Percentiles rank a stretch among this genome's conserved stretches.
phyloP scores from a whole-genome alignment of 2,888 invertebrate species.

The Caenorhabditis sp. region DNA sequence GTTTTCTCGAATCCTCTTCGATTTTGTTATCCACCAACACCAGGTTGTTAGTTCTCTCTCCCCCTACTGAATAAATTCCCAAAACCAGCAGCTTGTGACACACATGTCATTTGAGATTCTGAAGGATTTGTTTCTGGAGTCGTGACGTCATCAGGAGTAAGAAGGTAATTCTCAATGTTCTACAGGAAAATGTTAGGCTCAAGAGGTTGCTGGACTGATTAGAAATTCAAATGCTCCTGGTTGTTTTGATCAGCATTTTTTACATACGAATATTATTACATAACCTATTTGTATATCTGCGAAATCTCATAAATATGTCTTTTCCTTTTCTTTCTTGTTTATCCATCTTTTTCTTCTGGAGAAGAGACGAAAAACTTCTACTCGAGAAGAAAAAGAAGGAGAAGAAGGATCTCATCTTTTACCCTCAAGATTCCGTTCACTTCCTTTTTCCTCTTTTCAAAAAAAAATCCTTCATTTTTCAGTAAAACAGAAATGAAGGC shows the following conservation, averaged over 20 bases:
- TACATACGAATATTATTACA: conserved; percentile 21
- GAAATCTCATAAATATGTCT: conserved; percentile 49
- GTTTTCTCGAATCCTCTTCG: background rate
- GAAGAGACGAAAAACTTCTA: conserved; percentile 33
- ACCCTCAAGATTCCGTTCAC: conserved; percentile 34
- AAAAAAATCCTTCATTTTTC: conserved; percentile 1
- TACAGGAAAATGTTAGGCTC: background rate
- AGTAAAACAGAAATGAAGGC: conserved; percentile 49
- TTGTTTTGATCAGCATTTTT: conserved; percentile 1
- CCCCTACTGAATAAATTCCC: conserved; percentile 27
- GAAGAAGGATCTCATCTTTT: conserved; percentile 27
- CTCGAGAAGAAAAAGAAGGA: conserved; percentile 18
- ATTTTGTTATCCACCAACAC: conserved; percentile 20
- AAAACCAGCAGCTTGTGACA: conserved; percentile 34
- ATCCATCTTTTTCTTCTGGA: conserved; percentile 33
- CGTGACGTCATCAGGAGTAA: conserved; percentile 42
- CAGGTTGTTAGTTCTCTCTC: conserved; percentile 13
- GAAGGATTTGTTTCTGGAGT: conserved; percentile 32
- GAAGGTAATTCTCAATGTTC: background rate
- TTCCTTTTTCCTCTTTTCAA: conserved; percentile 26
- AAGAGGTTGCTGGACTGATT: background rate
- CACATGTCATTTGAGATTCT: conserved; percentile 51
- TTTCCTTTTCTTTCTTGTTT: conserved; percentile 33
- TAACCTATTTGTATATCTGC: conserved; percentile 32
- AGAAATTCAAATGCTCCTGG: background rate